Percentiles rank a stretch among this genome's conserved stretches.
phyloP scores from a whole-genome alignment of 2,797 vertebrate species.

The Semotilus atromaculatus region DNA sequence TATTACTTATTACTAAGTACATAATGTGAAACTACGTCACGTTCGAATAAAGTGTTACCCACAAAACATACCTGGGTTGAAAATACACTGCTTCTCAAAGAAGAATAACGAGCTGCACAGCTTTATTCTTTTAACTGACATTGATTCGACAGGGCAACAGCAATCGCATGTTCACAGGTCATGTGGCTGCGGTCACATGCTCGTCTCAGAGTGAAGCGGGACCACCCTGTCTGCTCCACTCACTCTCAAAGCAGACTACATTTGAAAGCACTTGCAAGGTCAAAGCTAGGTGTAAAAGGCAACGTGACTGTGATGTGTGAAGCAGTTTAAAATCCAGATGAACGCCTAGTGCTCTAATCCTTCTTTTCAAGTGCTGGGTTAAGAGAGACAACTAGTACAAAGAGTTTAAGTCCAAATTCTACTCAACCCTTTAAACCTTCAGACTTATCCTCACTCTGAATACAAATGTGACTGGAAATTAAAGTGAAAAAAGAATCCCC shows the following conservation, averaged over 20 bases:
- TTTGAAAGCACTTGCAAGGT: slow-evolving; percentile 49
- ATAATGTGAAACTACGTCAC: neutral
- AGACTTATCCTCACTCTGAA: slow-evolving; percentile 8
- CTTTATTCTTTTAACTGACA: slow-evolving; percentile 18
- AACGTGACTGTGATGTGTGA: slow-evolving; percentile 43
- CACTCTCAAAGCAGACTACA: slow-evolving; percentile 14
- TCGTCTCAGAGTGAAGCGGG: slow-evolving; percentile 29
- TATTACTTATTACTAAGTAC: neutral
- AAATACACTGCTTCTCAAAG: neutral
- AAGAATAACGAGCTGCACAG: neutral
- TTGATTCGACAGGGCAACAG: slow-evolving; percentile 34
- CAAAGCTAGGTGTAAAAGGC: slow-evolving; percentile 49
- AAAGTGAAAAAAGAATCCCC: neutral
- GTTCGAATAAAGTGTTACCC: neutral
- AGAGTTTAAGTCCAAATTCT: slow-evolving; percentile 18
- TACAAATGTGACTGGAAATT: slow-evolving; percentile 7
- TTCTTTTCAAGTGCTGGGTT: slow-evolving; percentile 44
- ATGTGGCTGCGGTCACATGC: slow-evolving; percentile 52
- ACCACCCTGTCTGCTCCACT: slow-evolving; percentile 54
- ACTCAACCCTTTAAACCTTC: slow-evolving; percentile 20
- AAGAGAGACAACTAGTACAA: slow-evolving; percentile 41
- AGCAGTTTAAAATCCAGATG: slow-evolving; percentile 40
- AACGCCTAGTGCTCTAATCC: slow-evolving; percentile 48
- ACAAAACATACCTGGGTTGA: neutral
- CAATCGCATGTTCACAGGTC: slow-evolving; percentile 35